Evolutionary conservation across 2,113 vertebrate species (phyloP).

Genomic region (Sitta europaea): DNA sequence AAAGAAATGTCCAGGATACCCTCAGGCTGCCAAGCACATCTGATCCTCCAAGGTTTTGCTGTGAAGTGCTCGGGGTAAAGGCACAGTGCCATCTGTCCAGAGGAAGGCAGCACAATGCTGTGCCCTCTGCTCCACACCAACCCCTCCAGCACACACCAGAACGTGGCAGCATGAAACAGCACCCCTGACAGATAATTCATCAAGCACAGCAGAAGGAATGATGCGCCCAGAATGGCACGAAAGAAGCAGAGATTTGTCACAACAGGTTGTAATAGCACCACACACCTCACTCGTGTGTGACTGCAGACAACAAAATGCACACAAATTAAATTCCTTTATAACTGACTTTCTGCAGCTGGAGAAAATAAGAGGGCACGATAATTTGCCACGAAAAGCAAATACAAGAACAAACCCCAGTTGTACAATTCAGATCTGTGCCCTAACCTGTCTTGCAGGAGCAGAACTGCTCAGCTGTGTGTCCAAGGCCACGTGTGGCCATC

Average conservation of each 20-base stretch:
- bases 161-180: neutral
- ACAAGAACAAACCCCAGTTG: neutral
- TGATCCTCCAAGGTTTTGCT: slow-evolving; percentile 29
- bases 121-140: neutral
- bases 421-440: neutral
- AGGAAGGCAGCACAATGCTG: neutral
- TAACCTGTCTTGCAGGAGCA: rapidly evolving
- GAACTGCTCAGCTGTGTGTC: neutral
- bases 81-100: neutral
- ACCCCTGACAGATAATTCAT: neutral
- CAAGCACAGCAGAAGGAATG: neutral
- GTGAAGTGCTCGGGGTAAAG: neutral
- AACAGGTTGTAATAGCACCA: rapidly evolving
- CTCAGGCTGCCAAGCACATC: slow-evolving; percentile 39
- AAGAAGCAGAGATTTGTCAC: neutral
- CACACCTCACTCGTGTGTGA: rapidly evolving
- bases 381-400: neutral
- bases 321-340: rapidly evolving
- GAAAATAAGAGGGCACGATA: neutral
- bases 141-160: neutral
- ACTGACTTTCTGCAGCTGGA: neutral
- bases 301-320: neutral
- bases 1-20: slow-evolving; percentile 47
- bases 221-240: neutral
- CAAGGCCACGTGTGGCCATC: neutral